Conservation (phyloP, 2,888 invertebrate genomes). For the Notocelia uddmanniana region DNA sequence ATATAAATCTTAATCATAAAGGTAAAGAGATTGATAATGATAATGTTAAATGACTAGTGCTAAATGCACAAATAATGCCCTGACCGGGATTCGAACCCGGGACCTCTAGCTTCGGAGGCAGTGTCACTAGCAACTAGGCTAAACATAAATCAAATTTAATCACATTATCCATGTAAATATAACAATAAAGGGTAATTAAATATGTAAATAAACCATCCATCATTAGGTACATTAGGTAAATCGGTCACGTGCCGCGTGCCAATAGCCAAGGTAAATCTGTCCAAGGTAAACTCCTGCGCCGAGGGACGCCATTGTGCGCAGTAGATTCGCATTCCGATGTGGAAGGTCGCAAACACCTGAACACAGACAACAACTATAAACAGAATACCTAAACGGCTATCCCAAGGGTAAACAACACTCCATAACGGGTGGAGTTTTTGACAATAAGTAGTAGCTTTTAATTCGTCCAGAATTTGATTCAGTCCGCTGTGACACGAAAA, state of each 20-base stretch:
- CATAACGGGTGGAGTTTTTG: too few species aligned
- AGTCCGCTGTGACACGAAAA: too few species aligned
- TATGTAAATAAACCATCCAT: conserved; percentile 9
- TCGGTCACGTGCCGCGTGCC: conserved; percentile 43
- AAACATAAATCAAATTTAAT: neutral
- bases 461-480: too few species aligned
- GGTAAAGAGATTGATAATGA: too few species aligned
- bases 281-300: conserved; percentile 18
- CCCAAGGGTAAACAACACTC: too few species aligned
- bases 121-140: too few species aligned
- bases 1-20: too few species aligned
- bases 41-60: too few species aligned
- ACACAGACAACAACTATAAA: neutral
- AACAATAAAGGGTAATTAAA: neutral
- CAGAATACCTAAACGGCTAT: neutral
- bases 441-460: too few species aligned
- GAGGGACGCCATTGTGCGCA: conserved; percentile 31
- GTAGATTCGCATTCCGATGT: conserved; percentile 11
- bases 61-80: too few species aligned
- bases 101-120: too few species aligned
- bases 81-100: too few species aligned
- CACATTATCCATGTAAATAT: conserved; percentile 2
- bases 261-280: conserved; percentile 51
- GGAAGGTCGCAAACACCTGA: conserved; percentile 11
- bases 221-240: conserved; percentile 6